Conservation (phyloP, 2,113 vertebrate genomes). For the Blennius ocellaris region DNA sequence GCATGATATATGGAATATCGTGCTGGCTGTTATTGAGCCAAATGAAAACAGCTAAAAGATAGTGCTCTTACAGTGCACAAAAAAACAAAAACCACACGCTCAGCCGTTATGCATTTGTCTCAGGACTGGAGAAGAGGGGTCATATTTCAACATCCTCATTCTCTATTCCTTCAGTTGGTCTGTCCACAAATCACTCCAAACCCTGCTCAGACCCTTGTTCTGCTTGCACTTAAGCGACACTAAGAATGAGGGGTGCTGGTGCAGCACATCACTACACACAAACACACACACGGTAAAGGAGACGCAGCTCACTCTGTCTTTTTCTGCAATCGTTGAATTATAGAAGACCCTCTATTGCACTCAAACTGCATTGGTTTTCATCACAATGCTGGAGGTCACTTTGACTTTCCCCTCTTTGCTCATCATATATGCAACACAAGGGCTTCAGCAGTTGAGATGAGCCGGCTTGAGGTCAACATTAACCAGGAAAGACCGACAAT, state of each 20-base stretch:
- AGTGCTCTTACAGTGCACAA: conserved; percentile 16
- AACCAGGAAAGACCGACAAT: conserved; percentile 64
- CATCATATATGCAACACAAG: conserved; percentile 74
- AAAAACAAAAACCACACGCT: not conserved
- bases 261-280: conserved; percentile 4
- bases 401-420: conserved; percentile 67
- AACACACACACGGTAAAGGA: conserved; percentile 24
- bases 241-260: conserved; percentile 28
- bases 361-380: conserved; percentile 74
- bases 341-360: conserved; percentile 78
- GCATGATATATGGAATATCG: conserved; percentile 12
- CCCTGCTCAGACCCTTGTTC: conserved; percentile 12
- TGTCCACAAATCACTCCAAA: conserved; percentile 27
- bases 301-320: conserved; percentile 57
- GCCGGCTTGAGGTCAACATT: conserved; percentile 73
- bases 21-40: conserved; percentile 21
- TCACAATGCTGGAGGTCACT: conserved; percentile 79
- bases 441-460: conserved; percentile 57
- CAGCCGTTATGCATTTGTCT: conserved; percentile 19
- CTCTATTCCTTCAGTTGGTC: conserved; percentile 28
- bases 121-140: conserved; percentile 8
- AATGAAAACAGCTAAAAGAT: conserved; percentile 21
- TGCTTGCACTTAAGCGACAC: conserved; percentile 45
- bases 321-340: conserved; percentile 75
- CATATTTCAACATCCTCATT: conserved; percentile 35